These are phyloP conservation scores for Plestiodon gilberti DNA, from an alignment of 2,113 vertebrate species.

Conservation along the genomic window DNA sequence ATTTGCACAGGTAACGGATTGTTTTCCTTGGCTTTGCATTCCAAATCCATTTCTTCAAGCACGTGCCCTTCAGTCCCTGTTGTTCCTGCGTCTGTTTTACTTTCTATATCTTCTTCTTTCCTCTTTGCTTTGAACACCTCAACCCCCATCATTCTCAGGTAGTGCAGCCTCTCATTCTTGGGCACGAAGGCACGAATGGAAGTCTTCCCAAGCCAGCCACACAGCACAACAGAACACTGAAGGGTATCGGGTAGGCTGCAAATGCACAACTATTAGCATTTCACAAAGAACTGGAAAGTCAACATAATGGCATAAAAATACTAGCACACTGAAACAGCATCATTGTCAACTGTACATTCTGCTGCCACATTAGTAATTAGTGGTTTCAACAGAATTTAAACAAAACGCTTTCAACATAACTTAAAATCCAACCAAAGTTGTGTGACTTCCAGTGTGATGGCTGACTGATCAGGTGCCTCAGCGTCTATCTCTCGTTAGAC, in stretches of 20 bases:
- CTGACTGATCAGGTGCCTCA: no score
- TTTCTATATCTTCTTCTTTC: conserved; percentile 54
- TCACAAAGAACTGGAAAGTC: conserved; percentile 2
- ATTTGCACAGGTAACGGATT: conserved; percentile 22
- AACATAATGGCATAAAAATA: not conserved
- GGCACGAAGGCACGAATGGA: conserved; percentile 96
- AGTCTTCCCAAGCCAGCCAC: conserved; percentile 96
- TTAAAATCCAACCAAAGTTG: no score
- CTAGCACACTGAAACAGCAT: not conserved
- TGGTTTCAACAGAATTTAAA: not conserved
- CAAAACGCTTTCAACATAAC: no score
- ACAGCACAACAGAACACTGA: conserved; percentile 93
- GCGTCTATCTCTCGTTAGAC: no score
- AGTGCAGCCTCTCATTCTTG: conserved; percentile 94
- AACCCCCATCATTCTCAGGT: conserved; percentile 95
- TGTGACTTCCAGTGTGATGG: no score
- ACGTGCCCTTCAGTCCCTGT: conserved; percentile 3
- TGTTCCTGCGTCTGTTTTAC: conserved; percentile 3
- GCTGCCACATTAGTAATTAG: not conserved
- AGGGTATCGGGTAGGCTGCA: conserved; percentile 82
- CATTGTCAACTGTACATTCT: not conserved
- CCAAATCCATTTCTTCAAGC: conserved; percentile 43
- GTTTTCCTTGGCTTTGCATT: conserved; percentile 19
- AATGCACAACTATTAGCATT: not conserved
- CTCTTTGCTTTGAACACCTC: conserved; percentile 86